These are phyloP conservation scores for Phacellophora camtschatica DNA, from an alignment of 30 jellyfish, hydroid and myxozoan genomes.

Conservation along the genomic window DNA sequence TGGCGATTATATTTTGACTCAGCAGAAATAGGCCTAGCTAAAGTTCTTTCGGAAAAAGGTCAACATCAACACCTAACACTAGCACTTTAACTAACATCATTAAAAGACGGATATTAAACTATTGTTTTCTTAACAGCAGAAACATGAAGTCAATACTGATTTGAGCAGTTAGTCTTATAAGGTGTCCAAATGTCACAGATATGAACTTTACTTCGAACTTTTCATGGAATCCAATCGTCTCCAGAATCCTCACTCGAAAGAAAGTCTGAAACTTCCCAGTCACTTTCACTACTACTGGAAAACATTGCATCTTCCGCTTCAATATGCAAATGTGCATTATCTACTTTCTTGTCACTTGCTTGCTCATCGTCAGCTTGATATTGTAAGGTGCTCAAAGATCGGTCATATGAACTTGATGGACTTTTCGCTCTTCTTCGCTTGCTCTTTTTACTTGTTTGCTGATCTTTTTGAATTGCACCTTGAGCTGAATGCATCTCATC, in stretches of 20 bases:
- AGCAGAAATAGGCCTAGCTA: background rate
- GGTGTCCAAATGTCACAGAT: background rate
- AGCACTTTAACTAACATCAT: background rate
- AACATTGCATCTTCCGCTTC: background rate
- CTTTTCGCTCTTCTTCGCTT: constrained; percentile 18
- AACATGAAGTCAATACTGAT: background rate
- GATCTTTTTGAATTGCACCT: background rate
- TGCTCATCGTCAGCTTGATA: constrained; percentile 16
- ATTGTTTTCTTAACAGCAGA: background rate
- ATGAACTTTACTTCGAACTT: background rate
- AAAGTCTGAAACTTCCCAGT: constrained; percentile 16
- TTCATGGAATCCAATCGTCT: constrained; percentile 4
- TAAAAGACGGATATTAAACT: background rate
- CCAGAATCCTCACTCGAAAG: constrained; percentile 18
- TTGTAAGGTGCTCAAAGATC: background rate
- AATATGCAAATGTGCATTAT: background rate
- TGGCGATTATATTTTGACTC: background rate
- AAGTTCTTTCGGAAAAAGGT: background rate
- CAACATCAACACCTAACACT: background rate
- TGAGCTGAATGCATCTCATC: background rate
- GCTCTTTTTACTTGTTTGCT: background rate
- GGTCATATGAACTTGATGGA: background rate
- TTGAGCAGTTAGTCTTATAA: background rate
- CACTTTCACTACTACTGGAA: constrained; percentile 10
- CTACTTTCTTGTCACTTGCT: background rate